These are phyloP conservation scores for Gambusia yucatana DNA, from an alignment of 2,797 vertebrate genomes.

Conservation along the genomic window DNA sequence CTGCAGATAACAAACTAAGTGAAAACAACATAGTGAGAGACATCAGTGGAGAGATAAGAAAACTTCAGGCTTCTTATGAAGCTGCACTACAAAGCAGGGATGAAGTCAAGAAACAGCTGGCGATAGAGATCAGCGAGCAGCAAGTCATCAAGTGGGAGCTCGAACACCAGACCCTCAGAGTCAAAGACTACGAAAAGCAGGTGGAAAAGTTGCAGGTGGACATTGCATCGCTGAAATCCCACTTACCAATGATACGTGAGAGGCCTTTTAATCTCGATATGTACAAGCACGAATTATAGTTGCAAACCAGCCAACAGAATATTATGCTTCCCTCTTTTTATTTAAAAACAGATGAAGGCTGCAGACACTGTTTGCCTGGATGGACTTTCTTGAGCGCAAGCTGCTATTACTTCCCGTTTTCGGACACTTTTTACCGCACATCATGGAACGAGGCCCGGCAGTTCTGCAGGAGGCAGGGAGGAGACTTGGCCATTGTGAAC, in stretches of 20 bases:
- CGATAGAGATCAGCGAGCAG: slow-evolving; percentile 18
- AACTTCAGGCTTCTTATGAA: slow-evolving; percentile 55
- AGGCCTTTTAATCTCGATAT: not conserved
- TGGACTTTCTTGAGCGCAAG: slow-evolving; percentile 59
- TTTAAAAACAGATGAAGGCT: slow-evolving; percentile 64
- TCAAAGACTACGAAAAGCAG: slow-evolving; percentile 25
- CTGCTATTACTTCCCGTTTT: slow-evolving; percentile 68
- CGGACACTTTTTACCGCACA: not conserved
- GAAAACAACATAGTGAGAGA: slow-evolving; percentile 39
- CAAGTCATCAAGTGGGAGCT: slow-evolving; percentile 56
- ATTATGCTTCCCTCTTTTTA: slow-evolving; percentile 3
- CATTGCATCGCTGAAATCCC: slow-evolving; percentile 46
- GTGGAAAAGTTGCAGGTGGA: slow-evolving; percentile 26
- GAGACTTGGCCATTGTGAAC: slow-evolving; percentile 63
- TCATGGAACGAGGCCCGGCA: slow-evolving; percentile 59
- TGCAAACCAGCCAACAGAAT: not conserved
- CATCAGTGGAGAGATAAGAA: slow-evolving; percentile 56
- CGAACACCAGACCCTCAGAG: slow-evolving; percentile 40
- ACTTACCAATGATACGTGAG: slow-evolving; percentile 64
- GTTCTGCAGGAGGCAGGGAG: slow-evolving; percentile 56
- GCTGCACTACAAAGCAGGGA: slow-evolving; percentile 21
- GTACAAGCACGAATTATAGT: not conserved
- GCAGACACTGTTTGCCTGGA: slow-evolving; percentile 70
- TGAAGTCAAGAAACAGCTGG: slow-evolving; percentile 52
- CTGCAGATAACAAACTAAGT: slow-evolving; percentile 61